Conservation (phyloP, 1,140 invertebrate genomes). For the Pseudomyrmex flavicornis region DNA sequence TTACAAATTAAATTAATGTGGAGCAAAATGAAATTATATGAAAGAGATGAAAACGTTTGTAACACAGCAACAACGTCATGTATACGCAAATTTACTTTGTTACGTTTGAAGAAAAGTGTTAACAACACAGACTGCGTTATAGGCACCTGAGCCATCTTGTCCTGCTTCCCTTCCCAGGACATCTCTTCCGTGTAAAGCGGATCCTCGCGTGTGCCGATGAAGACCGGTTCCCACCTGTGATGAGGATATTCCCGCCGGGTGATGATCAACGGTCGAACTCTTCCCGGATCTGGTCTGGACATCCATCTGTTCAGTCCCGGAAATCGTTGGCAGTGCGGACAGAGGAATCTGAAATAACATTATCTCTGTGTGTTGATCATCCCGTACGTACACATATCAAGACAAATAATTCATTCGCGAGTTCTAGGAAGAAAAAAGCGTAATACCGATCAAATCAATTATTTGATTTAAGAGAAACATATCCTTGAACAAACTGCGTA, state of each 20-base stretch:
- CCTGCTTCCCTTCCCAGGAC: slow-evolving; percentile 93
- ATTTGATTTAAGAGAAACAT: background rate
- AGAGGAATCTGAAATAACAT: slow-evolving; percentile 83
- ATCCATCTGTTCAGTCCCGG: slow-evolving; percentile 90
- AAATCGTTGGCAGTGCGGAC: slow-evolving; percentile 92
- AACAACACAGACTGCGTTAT: slow-evolving; percentile 10
- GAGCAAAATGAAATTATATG: background rate
- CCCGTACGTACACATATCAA: background rate
- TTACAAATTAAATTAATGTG: background rate
- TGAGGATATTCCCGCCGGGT: slow-evolving; percentile 90
- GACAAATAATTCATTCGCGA: background rate
- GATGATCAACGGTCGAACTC: slow-evolving; percentile 87
- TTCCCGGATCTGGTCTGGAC: slow-evolving; percentile 85
- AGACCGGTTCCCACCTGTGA: slow-evolving; percentile 93
- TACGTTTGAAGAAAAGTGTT: background rate
- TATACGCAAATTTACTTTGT: background rate
- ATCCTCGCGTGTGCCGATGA: slow-evolving; percentile 92
- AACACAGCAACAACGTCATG: no score
- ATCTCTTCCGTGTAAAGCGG: slow-evolving; percentile 92
- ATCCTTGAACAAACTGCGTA: slow-evolving; percentile 44
- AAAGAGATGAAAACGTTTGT: no score
- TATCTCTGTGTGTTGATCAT: no score
- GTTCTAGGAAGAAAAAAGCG: background rate
- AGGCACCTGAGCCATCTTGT: slow-evolving; percentile 93
- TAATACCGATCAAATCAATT: background rate